Evolutionary conservation across 2,797 vertebrate genomes (phyloP).

Genomic region (Columba guinea): DNA sequence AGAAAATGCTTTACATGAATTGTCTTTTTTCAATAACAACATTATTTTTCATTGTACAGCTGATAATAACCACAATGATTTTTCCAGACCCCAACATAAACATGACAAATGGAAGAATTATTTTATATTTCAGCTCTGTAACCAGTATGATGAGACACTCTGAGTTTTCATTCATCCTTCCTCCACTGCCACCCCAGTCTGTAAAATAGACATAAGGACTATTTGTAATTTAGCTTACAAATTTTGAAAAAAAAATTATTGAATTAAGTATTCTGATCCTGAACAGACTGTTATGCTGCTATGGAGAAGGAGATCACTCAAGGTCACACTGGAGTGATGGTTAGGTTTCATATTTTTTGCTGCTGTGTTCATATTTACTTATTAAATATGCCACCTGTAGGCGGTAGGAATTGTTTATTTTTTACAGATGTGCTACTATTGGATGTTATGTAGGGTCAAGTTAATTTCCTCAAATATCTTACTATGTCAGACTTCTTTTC

Average conservation of each 20-base stretch:
- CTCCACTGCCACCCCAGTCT: neutral
- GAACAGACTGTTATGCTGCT: neutral
- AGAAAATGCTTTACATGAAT: neutral
- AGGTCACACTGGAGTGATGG: neutral
- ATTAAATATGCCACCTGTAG: conserved; percentile 19
- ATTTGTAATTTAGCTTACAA: neutral
- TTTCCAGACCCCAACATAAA: neutral
- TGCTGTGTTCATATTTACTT: conserved; percentile 29
- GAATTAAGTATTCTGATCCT: neutral
- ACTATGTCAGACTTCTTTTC: neutral
- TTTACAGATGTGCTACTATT: conserved; percentile 15
- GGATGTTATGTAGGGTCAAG: neutral
- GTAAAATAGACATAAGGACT: neutral
- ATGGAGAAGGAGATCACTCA: neutral
- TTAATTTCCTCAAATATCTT: conserved; percentile 43
- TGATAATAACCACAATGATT: neutral
- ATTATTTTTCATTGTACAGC: neutral
- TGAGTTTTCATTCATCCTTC: neutral
- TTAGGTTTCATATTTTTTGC: neutral
- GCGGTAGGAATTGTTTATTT: conserved; percentile 2
- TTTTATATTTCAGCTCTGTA: neutral
- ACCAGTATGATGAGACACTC: neutral
- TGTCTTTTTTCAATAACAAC: neutral
- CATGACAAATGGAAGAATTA: neutral
- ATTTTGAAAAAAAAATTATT: neutral